phyloP scores from a whole-genome alignment of 2,113 vertebrate genomes.

The Nanorana parkeri region DNA sequence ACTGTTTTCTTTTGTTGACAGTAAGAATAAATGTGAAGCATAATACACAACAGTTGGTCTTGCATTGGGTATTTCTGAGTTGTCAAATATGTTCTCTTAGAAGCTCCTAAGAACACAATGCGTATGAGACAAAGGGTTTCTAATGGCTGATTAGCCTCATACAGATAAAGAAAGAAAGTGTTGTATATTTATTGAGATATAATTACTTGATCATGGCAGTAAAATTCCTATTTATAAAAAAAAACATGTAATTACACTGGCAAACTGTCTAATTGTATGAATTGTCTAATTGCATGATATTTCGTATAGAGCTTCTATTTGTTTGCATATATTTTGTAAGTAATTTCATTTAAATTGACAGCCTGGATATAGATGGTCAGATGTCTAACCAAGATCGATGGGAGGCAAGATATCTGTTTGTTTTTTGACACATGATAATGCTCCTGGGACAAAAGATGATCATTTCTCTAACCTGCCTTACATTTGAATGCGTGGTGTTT shows the following conservation, averaged over 20 bases:
- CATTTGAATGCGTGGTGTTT: too few relatives aligned
- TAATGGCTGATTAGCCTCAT: neutral
- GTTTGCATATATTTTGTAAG: too few relatives aligned
- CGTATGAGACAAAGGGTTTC: neutral
- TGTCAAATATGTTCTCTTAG: neutral
- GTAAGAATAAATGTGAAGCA: conserved; percentile 18
- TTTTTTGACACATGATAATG: too few relatives aligned
- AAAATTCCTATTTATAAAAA: conserved; percentile 24
- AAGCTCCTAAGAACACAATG: neutral
- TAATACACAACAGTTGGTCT: neutral
- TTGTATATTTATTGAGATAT: neutral
- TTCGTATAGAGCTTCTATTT: too few relatives aligned
- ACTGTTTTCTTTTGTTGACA: neutral
- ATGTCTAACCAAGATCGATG: neutral
- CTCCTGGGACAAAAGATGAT: too few relatives aligned
- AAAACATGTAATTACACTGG: conserved; percentile 46
- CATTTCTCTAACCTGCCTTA: too few relatives aligned
- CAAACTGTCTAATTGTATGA: conserved; percentile 43
- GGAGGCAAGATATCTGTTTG: too few relatives aligned
- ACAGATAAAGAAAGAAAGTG: conserved; percentile 11
- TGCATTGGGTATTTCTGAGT: neutral
- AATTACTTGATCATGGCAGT: conserved; percentile 14
- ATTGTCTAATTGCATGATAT: neutral
- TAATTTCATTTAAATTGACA: neutral
- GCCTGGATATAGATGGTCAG: too few relatives aligned